phyloP scores from a whole-genome alignment of 2,797 vertebrate species.

The Rhyacichthys aspro region DNA sequence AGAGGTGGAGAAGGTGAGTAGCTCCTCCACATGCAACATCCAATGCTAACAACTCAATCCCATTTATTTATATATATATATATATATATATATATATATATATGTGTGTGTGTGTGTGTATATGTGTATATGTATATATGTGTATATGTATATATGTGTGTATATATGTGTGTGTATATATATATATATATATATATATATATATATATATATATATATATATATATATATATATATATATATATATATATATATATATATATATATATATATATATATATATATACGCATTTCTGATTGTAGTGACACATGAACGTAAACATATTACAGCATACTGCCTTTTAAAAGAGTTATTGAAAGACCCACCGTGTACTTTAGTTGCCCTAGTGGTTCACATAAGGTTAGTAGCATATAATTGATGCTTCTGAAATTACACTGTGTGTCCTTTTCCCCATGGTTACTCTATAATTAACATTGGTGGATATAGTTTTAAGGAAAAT shows the following conservation, averaged over 20 bases:
- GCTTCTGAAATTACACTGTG: slow-evolving; percentile 42
- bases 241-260: too few relatives aligned
- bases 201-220: too few relatives aligned
- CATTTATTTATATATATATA: too few relatives aligned
- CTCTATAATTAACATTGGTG: slow-evolving; percentile 47
- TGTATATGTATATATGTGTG: too few relatives aligned
- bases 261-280: too few relatives aligned
- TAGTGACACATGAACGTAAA: slow-evolving; percentile 2
- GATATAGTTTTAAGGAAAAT: slow-evolving; percentile 40
- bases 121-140: too few relatives aligned
- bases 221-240: too few relatives aligned
- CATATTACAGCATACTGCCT: neutral
- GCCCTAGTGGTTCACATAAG: slow-evolving; percentile 19
- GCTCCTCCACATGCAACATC: neutral
- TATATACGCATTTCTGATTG: neutral
- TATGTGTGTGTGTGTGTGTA: too few relatives aligned
- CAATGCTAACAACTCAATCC: neutral
- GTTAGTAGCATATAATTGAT: slow-evolving; percentile 39
- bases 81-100: too few relatives aligned
- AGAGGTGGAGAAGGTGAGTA: slow-evolving; percentile 96
- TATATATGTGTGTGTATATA: too few relatives aligned
- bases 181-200: too few relatives aligned
- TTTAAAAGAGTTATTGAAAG: too few relatives aligned
- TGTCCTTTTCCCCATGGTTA: slow-evolving; percentile 22
- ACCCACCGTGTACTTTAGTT: neutral